Evolutionary conservation across 2,113 vertebrate species (phyloP), one percentile per base, ranked within the genome.

Genomic region (Myxocyprinus asiaticus): DNA sequence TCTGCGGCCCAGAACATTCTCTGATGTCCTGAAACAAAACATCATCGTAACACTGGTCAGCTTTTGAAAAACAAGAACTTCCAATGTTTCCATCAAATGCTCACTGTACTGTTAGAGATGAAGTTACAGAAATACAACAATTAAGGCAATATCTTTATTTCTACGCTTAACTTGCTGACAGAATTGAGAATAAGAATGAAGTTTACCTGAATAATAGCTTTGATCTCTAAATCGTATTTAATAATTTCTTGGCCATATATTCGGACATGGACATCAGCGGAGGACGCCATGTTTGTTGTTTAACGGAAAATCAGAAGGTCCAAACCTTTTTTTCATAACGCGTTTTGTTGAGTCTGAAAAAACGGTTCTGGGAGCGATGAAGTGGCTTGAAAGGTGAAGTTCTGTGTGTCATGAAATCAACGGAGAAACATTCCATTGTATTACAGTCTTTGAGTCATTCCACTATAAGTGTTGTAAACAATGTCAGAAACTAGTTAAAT

Each of bases 221-320:
- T 98, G 80, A 97, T 95, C 90, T 97, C 94, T 79, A 98, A 81
- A 79, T 98, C 96, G 85, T 96, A 96, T 87, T 91, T 95, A 50
- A 98, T 93, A 11, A 98, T 96, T 86, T 97, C 96, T 87, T 96
- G 95, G 82, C 93, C 92, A 50, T 96, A 98, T 2, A 97, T 94
- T 8, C 92, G 89, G 72, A 95, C 91, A 15, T 93, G 91, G 7
- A 95, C 92, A 17, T 91, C 94, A 1, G 71, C 70, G 4, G 87
- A 78, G 12, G 90, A 87, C 87, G 95, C 95, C 96, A 97, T 97
- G 14, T 90, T 94, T 92, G 79, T 83, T 84, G 84, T 67, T 43
- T 56, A 94, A 95, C 90, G 92, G 92, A 74, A 64, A 55, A 73
- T 4, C 78, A 0, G 73, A 11, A 65, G 8, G 82, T 78, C 61